Percentiles rank a stretch among this genome's conserved stretches.
phyloP scores from a whole-genome alignment of 2,888 invertebrate species.

The Labia minor region DNA sequence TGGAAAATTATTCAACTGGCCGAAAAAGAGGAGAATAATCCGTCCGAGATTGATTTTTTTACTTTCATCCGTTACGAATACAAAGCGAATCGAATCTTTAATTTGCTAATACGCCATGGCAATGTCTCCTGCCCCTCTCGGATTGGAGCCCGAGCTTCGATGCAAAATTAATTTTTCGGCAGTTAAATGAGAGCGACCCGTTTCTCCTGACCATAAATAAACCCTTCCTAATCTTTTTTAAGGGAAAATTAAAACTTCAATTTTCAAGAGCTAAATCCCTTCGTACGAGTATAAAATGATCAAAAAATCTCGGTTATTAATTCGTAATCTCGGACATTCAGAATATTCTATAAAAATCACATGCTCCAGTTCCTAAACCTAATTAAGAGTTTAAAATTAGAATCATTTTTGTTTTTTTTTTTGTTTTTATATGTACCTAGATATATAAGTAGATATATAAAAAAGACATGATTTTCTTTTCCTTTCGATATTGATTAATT shows the following conservation, averaged over 20 bases:
- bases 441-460: too few species aligned
- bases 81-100: too few species aligned
- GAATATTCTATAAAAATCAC: not conserved
- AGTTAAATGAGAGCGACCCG: not conserved
- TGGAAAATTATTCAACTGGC: too few species aligned
- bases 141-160: not conserved
- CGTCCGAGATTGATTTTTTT: too few species aligned
- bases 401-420: not conserved
- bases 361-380: not conserved
- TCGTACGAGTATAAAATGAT: not conserved
- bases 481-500: not conserved
- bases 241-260: not conserved
- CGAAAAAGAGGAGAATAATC: too few species aligned
- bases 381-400: not conserved
- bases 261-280: not conserved
- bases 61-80: too few species aligned
- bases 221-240: not conserved
- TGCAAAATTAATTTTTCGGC: not conserved
- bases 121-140: too few species aligned
- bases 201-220: not conserved
- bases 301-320: not conserved
- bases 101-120: too few species aligned
- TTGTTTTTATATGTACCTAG: too few species aligned
- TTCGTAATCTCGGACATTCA: not conserved
- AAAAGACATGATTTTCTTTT: not conserved